Evolutionary conservation across 2,888 invertebrate genomes (phyloP).

Genomic region (Diaperis boleti): DNA sequence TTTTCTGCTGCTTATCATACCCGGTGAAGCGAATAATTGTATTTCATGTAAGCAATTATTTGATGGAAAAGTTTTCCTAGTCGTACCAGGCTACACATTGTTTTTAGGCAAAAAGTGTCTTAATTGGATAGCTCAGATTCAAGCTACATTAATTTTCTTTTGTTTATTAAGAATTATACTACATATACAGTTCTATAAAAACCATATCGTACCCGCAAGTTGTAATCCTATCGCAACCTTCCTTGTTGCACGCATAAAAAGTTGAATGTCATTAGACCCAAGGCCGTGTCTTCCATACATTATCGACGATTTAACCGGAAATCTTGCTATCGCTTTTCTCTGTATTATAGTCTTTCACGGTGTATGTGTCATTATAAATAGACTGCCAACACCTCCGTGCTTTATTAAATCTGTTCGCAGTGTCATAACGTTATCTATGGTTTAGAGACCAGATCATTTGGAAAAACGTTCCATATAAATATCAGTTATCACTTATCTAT

Average conservation of each 20-base stretch:
- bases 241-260: background rate
- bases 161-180: too few species aligned
- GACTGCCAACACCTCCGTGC: slow-evolving; percentile 20
- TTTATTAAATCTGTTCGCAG: background rate
- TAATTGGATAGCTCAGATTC: too few species aligned
- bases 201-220: too few species aligned
- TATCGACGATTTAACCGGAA: slow-evolving; percentile 23
- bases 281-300: slow-evolving; percentile 9
- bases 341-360: background rate
- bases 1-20: background rate
- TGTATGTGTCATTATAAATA: slow-evolving; percentile 23
- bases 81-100: too few species aligned
- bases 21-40: background rate
- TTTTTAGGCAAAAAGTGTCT: too few species aligned
- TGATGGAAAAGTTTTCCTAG: too few species aligned
- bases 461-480: background rate
- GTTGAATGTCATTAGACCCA: background rate
- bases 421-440: slow-evolving; percentile 2
- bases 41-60: background rate
- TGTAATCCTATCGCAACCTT: too few species aligned
- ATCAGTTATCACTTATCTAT: background rate
- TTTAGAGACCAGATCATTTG: background rate
- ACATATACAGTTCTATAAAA: too few species aligned
- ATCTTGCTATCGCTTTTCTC: slow-evolving; percentile 7
- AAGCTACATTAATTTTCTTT: too few species aligned